These are phyloP conservation scores for Litoditis marina DNA, from an alignment of 2,888 invertebrate genomes.

Conservation along the genomic window DNA sequence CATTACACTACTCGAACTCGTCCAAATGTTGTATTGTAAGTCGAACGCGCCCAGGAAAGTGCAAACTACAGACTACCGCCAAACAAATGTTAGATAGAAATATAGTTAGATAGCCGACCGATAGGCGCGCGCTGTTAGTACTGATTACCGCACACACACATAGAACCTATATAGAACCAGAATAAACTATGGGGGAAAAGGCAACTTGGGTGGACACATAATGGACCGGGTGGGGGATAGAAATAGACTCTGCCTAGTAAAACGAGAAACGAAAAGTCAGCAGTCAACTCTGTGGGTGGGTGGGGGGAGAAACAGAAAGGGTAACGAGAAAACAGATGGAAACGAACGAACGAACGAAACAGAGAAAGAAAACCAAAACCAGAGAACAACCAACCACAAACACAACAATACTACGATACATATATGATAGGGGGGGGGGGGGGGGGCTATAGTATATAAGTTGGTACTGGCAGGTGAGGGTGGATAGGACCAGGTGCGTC, in stretches of 20 bases:
- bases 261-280: background rate
- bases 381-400: slow-evolving; percentile 17
- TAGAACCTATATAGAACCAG: too few species aligned
- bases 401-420: slow-evolving; percentile 16
- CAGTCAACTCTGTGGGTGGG: background rate
- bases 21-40: too few species aligned
- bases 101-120: too few species aligned
- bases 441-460: too few species aligned
- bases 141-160: too few species aligned
- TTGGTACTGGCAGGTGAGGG: background rate
- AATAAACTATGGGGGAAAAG: too few species aligned
- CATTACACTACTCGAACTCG: too few species aligned
- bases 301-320: background rate
- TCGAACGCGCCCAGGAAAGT: too few species aligned
- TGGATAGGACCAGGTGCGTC: background rate
- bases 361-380: slow-evolving; percentile 5
- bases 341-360: slow-evolving; percentile 1
- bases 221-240: background rate
- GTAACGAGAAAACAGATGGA: slow-evolving; percentile 8
- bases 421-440: too few species aligned
- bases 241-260: background rate
- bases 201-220: background rate
- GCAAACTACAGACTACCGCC: too few species aligned
- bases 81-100: too few species aligned
- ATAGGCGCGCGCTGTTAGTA: too few species aligned